Conservation (phyloP, 2,888 invertebrate species). For the Drosophila suboccidentalis region DNA sequence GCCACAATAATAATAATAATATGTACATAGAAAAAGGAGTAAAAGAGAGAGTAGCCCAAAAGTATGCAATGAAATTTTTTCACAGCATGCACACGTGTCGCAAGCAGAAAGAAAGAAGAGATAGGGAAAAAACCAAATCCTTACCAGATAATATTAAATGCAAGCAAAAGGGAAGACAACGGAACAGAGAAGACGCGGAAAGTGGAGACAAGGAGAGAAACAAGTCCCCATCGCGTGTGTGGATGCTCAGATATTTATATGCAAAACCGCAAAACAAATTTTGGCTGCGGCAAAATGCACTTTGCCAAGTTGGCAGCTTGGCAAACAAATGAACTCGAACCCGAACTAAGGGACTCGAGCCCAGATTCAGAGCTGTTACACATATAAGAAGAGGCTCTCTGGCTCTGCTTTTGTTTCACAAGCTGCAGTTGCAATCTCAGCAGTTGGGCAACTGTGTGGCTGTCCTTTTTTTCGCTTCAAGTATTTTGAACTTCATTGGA, state of each 20-base stretch:
- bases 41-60: slow-evolving; percentile 26
- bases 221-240: slow-evolving; percentile 37
- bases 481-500: slow-evolving; percentile 67
- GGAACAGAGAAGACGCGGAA: not conserved
- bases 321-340: slow-evolving; percentile 77
- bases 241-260: slow-evolving; percentile 63
- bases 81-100: slow-evolving; percentile 53
- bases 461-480: slow-evolving; percentile 52
- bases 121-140: slow-evolving; percentile 36
- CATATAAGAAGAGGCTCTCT: slow-evolving; percentile 24
- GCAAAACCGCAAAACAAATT: slow-evolving; percentile 77
- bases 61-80: slow-evolving; percentile 60
- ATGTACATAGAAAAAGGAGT: slow-evolving; percentile 21
- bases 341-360: slow-evolving; percentile 34
- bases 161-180: slow-evolving; percentile 41
- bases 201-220: not conserved
- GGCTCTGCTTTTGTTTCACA: slow-evolving; percentile 47
- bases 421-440: slow-evolving; percentile 59
- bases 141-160: slow-evolving; percentile 61
- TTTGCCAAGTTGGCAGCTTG: slow-evolving; percentile 70
- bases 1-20: slow-evolving; percentile 24
- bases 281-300: slow-evolving; percentile 74
- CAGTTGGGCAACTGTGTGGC: slow-evolving; percentile 48
- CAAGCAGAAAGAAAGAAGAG: slow-evolving; percentile 10
- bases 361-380: slow-evolving; percentile 29